Evolutionary conservation across 2,797 vertebrate genomes (phyloP).

Genomic region (Pogonophryne albipinna): DNA sequence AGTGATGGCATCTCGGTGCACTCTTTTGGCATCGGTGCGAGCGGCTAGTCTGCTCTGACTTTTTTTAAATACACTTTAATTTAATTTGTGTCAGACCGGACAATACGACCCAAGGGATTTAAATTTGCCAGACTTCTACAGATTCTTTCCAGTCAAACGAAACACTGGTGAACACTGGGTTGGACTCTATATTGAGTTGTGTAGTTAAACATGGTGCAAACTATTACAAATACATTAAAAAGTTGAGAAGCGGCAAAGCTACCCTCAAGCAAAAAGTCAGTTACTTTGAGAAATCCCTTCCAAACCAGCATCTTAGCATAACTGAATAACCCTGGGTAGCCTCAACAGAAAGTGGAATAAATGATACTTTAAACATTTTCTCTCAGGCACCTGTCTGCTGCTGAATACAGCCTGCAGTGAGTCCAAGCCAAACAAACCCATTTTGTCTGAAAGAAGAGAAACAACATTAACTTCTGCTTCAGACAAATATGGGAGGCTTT

Average conservation of each 20-base stretch:
- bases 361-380: slow-evolving; percentile 6
- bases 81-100: too few relatives aligned
- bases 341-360: slow-evolving; percentile 23
- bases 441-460: slow-evolving; percentile 17
- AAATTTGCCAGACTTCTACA: too few relatives aligned
- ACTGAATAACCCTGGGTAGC: slow-evolving; percentile 35
- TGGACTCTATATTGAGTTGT: slow-evolving; percentile 14
- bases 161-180: too few relatives aligned
- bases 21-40: too few relatives aligned
- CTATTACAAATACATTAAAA: neutral
- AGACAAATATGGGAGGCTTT: neutral
- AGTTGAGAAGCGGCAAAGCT: neutral
- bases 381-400: slow-evolving; percentile 43
- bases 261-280: neutral
- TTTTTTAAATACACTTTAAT: too few relatives aligned
- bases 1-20: too few relatives aligned
- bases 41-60: too few relatives aligned
- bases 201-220: neutral
- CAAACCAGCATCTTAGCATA: slow-evolving; percentile 21
- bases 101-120: too few relatives aligned
- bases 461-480: neutral
- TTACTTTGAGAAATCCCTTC: slow-evolving; percentile 3
- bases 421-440: slow-evolving; percentile 40
- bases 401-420: slow-evolving; percentile 26
- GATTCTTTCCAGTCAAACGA: too few relatives aligned